Evolutionary conservation across 2,888 invertebrate genomes (phyloP).

Genomic region (Drosophila aldrichi): DNA sequence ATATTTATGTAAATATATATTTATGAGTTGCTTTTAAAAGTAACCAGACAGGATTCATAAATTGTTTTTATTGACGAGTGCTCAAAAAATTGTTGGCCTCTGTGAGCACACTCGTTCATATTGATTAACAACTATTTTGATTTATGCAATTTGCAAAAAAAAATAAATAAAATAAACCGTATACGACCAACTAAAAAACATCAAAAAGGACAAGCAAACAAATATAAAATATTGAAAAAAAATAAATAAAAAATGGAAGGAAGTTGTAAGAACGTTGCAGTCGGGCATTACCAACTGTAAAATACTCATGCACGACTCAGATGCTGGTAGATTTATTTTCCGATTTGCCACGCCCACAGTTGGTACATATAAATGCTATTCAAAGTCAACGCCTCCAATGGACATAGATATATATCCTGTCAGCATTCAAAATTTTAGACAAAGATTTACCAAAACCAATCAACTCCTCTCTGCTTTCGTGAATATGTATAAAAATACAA

Average conservation of each 20-base stretch:
- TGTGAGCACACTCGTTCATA: slow-evolving; percentile 48
- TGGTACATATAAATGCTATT: no score
- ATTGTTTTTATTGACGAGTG: slow-evolving; percentile 20
- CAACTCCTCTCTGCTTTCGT: no score
- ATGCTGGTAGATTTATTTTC: no score
- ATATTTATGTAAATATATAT: slow-evolving; percentile 20
- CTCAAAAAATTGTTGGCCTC: slow-evolving; percentile 19
- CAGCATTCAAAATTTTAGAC: no score
- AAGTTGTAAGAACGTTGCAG: no score
- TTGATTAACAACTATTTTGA: slow-evolving; percentile 75
- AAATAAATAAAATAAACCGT: background rate
- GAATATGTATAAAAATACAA: background rate
- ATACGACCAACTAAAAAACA: slow-evolving; percentile 3
- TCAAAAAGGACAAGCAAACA: slow-evolving; percentile 2
- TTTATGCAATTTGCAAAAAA: slow-evolving; percentile 58
- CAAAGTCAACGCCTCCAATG: no score
- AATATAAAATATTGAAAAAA: slow-evolving; percentile 1
- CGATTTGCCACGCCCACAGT: no score
- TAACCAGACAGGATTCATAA: slow-evolving; percentile 15
- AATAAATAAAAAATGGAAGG: background rate
- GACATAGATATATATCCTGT: no score
- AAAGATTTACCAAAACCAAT: no score
- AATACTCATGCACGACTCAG: no score
- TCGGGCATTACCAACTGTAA: no score
- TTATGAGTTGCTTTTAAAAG: slow-evolving; percentile 25